Evolutionary conservation across 2,797 vertebrate genomes (phyloP).

Genomic region (Chanos chanos): DNA sequence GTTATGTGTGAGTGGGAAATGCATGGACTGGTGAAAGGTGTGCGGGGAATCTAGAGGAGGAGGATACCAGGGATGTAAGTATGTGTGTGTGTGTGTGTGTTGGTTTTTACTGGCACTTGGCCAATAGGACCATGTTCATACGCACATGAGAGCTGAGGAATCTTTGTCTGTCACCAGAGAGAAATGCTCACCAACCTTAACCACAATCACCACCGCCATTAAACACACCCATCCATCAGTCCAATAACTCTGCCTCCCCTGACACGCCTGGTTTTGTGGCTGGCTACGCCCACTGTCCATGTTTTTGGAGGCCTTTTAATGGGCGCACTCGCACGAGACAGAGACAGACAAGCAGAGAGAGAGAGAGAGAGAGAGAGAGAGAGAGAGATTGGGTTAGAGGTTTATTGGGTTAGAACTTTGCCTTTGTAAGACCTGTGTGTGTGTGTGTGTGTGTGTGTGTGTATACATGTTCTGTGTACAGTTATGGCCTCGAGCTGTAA

Average conservation of each 20-base stretch:
- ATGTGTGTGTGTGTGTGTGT: background rate
- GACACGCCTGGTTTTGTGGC: background rate
- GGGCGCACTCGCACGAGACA: too few relatives aligned
- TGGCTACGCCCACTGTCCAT: background rate
- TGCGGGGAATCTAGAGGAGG: conserved; percentile 17
- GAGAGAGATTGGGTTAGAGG: background rate
- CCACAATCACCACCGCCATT: background rate
- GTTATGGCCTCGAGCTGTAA: conserved; percentile 52
- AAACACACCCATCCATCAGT: conserved; percentile 21
- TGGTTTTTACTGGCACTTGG: conserved; percentile 18
- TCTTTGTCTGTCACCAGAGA: conserved; percentile 27
- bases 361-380: too few relatives aligned
- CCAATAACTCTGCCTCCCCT: background rate
- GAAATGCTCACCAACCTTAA: background rate
- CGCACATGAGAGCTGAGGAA: conserved; percentile 14
- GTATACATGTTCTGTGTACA: conserved; percentile 17
- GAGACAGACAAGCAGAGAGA: too few relatives aligned
- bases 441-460: conserved; percentile 17
- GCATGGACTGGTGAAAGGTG: conserved; percentile 5
- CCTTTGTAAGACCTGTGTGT: conserved; percentile 4
- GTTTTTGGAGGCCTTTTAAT: too few relatives aligned
- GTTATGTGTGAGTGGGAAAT: conserved; percentile 1
- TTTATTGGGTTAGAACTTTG: background rate
- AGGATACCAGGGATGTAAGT: conserved; percentile 6
- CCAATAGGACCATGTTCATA: conserved; percentile 11